Percentiles rank a stretch among this genome's conserved stretches.
Conservation (phyloP, 2,888 invertebrate genomes). For the Pandemis cinnamomeana region DNA sequence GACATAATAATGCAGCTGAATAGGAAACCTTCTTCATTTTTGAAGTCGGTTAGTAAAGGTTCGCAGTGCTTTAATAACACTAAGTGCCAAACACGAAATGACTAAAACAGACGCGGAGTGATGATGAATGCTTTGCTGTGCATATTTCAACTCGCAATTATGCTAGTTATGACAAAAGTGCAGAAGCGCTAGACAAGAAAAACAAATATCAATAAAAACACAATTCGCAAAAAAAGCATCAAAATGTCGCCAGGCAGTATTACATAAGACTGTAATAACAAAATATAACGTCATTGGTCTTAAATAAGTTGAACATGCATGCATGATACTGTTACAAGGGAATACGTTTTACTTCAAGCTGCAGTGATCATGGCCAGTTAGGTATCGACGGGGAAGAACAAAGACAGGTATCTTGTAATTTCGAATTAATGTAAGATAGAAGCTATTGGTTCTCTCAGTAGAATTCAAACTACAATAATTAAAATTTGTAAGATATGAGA, state of each 20-base stretch:
- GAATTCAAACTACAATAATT: too few relatives aligned
- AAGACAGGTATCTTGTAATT: too few relatives aligned
- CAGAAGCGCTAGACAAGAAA: neutral
- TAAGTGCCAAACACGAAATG: neutral
- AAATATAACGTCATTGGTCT: neutral
- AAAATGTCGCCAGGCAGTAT: conserved; percentile 1
- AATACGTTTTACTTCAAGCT: neutral
- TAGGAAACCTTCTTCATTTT: neutral
- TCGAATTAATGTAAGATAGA: too few relatives aligned
- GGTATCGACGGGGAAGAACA: too few relatives aligned
- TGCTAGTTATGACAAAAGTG: neutral
- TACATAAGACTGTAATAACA: neutral
- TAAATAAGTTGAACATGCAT: neutral
- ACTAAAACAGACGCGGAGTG: neutral
- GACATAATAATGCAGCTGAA: neutral
- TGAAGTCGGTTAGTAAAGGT: neutral
- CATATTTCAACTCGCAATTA: conserved; percentile 6
- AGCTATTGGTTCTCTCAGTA: too few relatives aligned
- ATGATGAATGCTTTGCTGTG: neutral
- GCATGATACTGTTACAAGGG: neutral
- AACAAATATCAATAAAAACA: neutral
- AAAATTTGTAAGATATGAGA: too few relatives aligned
- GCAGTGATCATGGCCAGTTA: too few relatives aligned
- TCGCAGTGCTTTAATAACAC: neutral
- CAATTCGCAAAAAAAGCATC: neutral